Evolutionary conservation across 2,888 invertebrate species (phyloP).

Genomic region (Tetrapedia diversipes): DNA sequence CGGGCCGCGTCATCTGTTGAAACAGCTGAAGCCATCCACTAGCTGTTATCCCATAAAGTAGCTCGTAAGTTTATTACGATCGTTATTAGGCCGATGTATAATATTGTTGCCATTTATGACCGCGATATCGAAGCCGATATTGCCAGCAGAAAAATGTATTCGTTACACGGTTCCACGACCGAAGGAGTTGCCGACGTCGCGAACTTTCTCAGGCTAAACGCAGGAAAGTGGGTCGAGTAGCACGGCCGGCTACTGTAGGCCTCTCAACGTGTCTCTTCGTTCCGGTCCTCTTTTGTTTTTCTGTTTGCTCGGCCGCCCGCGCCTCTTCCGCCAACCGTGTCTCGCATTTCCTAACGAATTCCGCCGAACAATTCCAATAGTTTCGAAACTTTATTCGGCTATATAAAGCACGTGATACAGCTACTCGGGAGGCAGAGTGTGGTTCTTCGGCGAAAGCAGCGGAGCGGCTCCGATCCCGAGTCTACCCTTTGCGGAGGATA

Average conservation of each 20-base stretch:
- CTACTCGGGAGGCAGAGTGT: slow-evolving; percentile 20
- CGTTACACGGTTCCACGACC: slow-evolving; percentile 10
- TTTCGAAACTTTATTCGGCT: slow-evolving; percentile 53
- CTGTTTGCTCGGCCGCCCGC: no score
- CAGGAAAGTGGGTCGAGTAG: slow-evolving; percentile 30
- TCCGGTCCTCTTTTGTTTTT: not conserved
- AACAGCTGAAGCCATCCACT: slow-evolving; percentile 55
- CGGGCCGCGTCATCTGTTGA: slow-evolving; percentile 63
- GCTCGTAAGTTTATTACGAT: slow-evolving; percentile 70
- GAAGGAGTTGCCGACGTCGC: not conserved
- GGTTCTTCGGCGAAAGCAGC: slow-evolving; percentile 4
- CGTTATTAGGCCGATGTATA: slow-evolving; percentile 70
- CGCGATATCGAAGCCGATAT: slow-evolving; percentile 65
- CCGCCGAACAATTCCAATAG: slow-evolving; percentile 38
- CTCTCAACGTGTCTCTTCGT: not conserved
- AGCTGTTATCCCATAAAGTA: slow-evolving; percentile 63
- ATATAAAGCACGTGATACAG: slow-evolving; percentile 57
- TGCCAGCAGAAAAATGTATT: slow-evolving; percentile 51
- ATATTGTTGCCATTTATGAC: slow-evolving; percentile 63
- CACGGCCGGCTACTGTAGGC: not conserved
- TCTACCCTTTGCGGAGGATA: slow-evolving; percentile 52
- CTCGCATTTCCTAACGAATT: slow-evolving; percentile 15
- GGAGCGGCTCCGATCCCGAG: slow-evolving; percentile 21
- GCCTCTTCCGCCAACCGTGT: not conserved
- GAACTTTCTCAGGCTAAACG: slow-evolving; percentile 22